phyloP scores from a whole-genome alignment of 92 coral and sea anemone genomes.

The Metridium senile region DNA sequence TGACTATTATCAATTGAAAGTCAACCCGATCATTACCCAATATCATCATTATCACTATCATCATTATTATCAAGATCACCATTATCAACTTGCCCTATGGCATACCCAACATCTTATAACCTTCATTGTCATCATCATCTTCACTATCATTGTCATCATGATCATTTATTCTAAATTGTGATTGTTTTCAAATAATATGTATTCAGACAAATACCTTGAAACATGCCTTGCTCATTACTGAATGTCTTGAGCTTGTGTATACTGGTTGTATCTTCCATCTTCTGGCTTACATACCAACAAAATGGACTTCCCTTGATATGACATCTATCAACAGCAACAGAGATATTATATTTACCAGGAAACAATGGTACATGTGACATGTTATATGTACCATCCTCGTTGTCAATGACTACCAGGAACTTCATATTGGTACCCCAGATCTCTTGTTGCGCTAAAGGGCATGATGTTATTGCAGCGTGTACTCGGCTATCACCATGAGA shows the following conservation, averaged over 20 bases:
- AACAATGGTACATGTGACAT: constrained; percentile 31
- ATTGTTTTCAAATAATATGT: background rate
- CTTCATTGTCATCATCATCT: too few relatives aligned
- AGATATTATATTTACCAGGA: constrained; percentile 25
- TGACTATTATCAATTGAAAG: too few relatives aligned
- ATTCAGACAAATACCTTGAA: background rate
- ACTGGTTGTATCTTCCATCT: constrained; percentile 5
- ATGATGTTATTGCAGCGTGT: constrained; percentile 18
- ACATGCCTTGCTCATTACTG: constrained; percentile 5
- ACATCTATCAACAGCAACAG: constrained; percentile 35
- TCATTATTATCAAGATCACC: too few relatives aligned
- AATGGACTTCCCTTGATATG: constrained; percentile 57
- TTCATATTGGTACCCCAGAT: constrained; percentile 6
- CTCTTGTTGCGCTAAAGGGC: constrained; percentile 10
- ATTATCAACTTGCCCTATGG: too few relatives aligned
- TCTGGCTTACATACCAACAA: constrained; percentile 47
- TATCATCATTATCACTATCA: too few relatives aligned
- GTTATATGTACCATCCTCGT: constrained; percentile 44
- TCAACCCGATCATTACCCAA: too few relatives aligned
- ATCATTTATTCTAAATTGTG: background rate
- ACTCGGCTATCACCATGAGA: constrained; percentile 16
- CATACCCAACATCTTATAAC: too few relatives aligned
- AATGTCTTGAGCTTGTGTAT: background rate
- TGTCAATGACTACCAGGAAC: constrained; percentile 25
- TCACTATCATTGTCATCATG: background rate